Evolutionary conservation across 2,888 invertebrate genomes (phyloP), one percentile per base, ranked within the genome.

Genomic region (Erebia epiphron): DNA sequence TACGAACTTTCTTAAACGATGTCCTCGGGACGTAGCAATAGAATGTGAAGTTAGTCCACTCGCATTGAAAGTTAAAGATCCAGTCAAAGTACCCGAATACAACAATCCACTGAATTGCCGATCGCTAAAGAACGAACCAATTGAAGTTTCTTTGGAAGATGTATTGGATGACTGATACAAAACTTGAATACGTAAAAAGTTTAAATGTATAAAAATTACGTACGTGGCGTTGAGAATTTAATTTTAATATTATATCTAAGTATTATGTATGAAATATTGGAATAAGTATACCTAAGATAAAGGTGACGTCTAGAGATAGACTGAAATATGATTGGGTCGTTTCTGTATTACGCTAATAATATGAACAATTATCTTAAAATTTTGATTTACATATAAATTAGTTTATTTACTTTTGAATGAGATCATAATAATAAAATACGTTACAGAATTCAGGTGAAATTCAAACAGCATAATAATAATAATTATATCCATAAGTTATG

Each of bases 1-100:
- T 73, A 75, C 90, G 64, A 92, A 90, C 83, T 92, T 87, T 79
- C 86, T 92, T 72, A 73, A 71, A 73, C 83, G 90, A 77, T 83
- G 82, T 75, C 86, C 90, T 21, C 86, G 82, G 58, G 92, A 91
- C 77, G 89, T 92, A 67, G 79, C 85, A 43, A 77, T 92, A 67
- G 88, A 86, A 78, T 90, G 85, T 75, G 83, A 86, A 56, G 80
- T 83, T 56, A 83, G 83, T 72, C 77, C 77, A 46, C 74, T 79
- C 52, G 78, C 77, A 18, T 75, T 84, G 35, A 87, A 84, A 82
- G 79, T 86, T 61, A 81, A 79, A 67, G 89, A 90, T 67, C 89
- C 89, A 14, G 82, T 82, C 21, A 89, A 88, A 86, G 87, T 92
- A 65, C 89, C 90, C 14, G 54, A 50, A 65, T 85, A 79, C 75